Conservation (phyloP, 2,797 vertebrate species). For the Rhinoraja longicauda region DNA sequence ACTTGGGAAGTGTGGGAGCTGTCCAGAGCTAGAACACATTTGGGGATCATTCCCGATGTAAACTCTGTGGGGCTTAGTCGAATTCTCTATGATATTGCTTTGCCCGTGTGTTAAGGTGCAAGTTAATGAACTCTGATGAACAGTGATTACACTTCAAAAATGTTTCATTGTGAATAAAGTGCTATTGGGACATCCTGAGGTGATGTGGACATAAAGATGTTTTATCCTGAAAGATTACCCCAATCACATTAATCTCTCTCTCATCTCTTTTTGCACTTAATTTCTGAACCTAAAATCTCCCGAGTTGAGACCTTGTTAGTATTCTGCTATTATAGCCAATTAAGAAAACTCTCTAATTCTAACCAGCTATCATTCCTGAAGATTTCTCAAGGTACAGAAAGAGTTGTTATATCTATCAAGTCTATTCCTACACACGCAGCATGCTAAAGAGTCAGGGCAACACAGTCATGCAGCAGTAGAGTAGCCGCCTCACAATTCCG, state of each 20-base stretch:
- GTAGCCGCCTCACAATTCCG: no score
- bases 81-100: neutral
- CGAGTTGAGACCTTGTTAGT: neutral
- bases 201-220: neutral
- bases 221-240: neutral
- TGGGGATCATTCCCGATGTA: no score
- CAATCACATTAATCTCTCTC: neutral
- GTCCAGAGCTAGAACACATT: no score
- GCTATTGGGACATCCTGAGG: neutral
- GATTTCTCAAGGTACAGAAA: no score
- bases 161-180: neutral
- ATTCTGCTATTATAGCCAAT: no score
- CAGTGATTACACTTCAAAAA: neutral
- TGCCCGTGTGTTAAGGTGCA: neutral
- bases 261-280: neutral
- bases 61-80: no score
- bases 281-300: neutral
- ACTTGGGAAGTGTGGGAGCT: no score
- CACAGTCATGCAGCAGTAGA: no score
- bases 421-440: no score
- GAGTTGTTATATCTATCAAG: no score
- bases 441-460: no score
- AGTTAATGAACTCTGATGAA: neutral
- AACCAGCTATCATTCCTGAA: neutral
- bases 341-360: neutral